These are phyloP conservation scores for Andinoacara biseriatus DNA, from an alignment of 2,113 vertebrate species.

Conservation along the genomic window DNA sequence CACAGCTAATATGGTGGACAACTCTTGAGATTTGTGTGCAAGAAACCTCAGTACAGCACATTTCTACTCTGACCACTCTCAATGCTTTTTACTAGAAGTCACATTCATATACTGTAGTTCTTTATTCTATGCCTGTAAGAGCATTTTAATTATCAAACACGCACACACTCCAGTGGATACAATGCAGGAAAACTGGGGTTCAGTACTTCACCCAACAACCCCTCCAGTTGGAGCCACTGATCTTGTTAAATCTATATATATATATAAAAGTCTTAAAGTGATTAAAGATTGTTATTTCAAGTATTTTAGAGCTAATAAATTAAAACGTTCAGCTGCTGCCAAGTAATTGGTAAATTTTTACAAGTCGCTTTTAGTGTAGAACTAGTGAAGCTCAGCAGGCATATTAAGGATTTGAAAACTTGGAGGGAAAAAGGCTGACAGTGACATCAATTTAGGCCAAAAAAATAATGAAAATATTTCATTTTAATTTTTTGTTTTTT, in stretches of 20 bases:
- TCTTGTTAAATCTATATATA: background rate
- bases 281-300: background rate
- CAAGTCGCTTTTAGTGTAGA: rapidly evolving
- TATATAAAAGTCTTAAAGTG: background rate
- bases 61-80: too few species aligned
- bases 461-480: background rate
- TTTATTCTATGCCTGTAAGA: background rate
- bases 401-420: too few species aligned
- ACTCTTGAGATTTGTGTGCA: too few species aligned
- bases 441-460: background rate
- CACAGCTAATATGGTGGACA: too few species aligned
- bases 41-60: too few species aligned
- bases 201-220: too few species aligned
- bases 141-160: background rate
- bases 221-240: background rate
- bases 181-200: too few species aligned
- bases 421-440: too few species aligned
- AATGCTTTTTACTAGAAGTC: too few species aligned
- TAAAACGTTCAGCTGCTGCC: background rate
- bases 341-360: background rate
- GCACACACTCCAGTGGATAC: too few species aligned
- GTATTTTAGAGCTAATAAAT: background rate
- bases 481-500: background rate
- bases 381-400: background rate
- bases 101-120: background rate